These are phyloP conservation scores for Heterodera schachtii DNA, from an alignment of 1,140 invertebrate species.

Conservation along the genomic window DNA sequence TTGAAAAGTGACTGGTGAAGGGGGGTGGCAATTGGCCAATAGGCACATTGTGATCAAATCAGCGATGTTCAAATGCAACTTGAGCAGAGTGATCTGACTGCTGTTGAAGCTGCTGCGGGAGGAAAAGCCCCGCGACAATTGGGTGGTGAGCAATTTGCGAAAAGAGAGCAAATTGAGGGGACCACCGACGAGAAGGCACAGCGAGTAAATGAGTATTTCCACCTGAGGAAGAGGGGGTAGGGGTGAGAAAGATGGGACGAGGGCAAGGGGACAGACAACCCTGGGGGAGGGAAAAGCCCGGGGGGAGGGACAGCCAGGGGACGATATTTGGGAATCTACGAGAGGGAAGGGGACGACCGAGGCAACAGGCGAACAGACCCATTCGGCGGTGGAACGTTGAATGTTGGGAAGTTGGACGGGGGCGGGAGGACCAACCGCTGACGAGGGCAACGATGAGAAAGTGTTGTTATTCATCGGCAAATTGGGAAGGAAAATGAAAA, in stretches of 20 bases:
- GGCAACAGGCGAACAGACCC: not conserved
- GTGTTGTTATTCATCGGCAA: not conserved
- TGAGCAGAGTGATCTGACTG: constrained; percentile 51
- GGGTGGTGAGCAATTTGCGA: constrained; percentile 34
- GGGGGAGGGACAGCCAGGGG: no score
- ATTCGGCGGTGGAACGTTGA: constrained; percentile 26
- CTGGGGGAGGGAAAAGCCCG: no score
- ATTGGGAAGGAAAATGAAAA: not conserved
- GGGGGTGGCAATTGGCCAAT: not conserved
- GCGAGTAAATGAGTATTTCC: constrained; percentile 55
- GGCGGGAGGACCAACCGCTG: not conserved
- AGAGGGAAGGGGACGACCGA: no score
- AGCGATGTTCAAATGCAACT: constrained; percentile 58
- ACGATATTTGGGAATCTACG: no score
- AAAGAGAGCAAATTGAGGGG: constrained; percentile 57
- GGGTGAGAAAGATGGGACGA: not conserved
- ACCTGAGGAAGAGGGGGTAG: constrained; percentile 41
- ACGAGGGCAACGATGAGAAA: not conserved
- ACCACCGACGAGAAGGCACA: constrained; percentile 53
- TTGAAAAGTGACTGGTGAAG: constrained; percentile 2
- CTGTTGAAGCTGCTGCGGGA: constrained; percentile 16
- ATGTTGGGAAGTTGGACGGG: constrained; percentile 6
- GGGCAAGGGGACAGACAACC: not conserved
- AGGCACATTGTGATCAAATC: constrained; percentile 55
- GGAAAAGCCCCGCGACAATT: not conserved